Conservation (phyloP, 2,113 vertebrate genomes). For the Sterrhoptilus dennistouni region DNA sequence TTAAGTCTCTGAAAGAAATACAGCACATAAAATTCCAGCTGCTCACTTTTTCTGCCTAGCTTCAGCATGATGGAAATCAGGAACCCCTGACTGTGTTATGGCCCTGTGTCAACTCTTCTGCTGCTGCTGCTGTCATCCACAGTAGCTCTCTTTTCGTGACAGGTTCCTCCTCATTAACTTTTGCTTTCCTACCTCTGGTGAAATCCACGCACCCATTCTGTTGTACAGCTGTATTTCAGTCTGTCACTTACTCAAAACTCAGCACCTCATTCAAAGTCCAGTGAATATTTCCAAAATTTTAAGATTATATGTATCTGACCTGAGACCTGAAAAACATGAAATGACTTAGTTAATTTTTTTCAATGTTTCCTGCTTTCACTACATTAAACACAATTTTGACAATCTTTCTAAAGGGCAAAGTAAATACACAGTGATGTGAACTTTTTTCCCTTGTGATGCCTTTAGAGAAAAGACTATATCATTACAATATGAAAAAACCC, state of each 20-base stretch:
- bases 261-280: neutral
- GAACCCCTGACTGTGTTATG: neutral
- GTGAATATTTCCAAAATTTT: neutral
- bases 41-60: neutral
- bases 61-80: constrained; percentile 2
- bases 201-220: neutral
- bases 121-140: neutral
- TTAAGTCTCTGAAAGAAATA: constrained; percentile 22
- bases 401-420: neutral
- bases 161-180: constrained; percentile 8
- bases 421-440: neutral
- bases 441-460: neutral
- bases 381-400: neutral
- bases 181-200: neutral
- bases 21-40: neutral
- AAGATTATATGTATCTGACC: neutral
- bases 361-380: neutral
- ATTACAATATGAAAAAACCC: neutral
- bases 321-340: neutral
- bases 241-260: neutral
- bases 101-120: neutral
- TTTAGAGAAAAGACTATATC: neutral
- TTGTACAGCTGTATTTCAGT: neutral
- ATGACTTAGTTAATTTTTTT: neutral
- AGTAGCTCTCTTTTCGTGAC: neutral